Evolutionary conservation across 2,113 vertebrate species (phyloP), one percentile per base, ranked within the genome.

Genomic region (Rhinolophus sinicus): DNA sequence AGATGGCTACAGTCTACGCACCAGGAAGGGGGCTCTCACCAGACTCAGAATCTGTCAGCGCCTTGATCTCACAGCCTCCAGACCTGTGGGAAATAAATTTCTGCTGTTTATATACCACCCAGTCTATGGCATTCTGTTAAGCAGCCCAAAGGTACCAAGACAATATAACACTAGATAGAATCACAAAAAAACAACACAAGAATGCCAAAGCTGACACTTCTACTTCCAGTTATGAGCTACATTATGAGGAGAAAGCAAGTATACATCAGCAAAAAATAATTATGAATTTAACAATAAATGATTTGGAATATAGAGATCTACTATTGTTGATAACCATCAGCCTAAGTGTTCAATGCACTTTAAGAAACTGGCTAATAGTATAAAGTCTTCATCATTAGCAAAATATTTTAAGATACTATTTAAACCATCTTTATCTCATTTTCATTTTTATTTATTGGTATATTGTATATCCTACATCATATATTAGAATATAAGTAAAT

Each of bases 211-310:
- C 33, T 88, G 30, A 54, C 62, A 54, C 47, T 64, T 92, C 54
- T 87, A n/a, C 35, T 72, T 22, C 60, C 70, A 87, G 21, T 90
- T 92, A 88, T 83, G 50, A 92, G 30, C 18, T 18, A 88, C 8
- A 64, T 19, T 82, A 33, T 60, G 30, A 77, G 19, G 13, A 28
- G 88, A 77, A 87, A 77, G 62, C 16, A 67, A 78, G 24, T 6
- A 64, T 33, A 64, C 35, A 54, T 83, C 35, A 65, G 35, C 26
- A 33, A 58, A 50, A 88, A 83, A 64, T 75, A 80, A 80, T 60
- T 88, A 83, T 56, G 16, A 84, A 77, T 72, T 92, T 64, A 64
- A 77, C 12, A 94, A 94, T 21, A 84, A 47, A 88, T 54, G 83
- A 77, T 88, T 77, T 64, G 21, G 35, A 62, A 82, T 88, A 75